Base-by-base conservation (phyloP, 2,113 vertebrate species). In the Acanthisitta chloris region DNA sequence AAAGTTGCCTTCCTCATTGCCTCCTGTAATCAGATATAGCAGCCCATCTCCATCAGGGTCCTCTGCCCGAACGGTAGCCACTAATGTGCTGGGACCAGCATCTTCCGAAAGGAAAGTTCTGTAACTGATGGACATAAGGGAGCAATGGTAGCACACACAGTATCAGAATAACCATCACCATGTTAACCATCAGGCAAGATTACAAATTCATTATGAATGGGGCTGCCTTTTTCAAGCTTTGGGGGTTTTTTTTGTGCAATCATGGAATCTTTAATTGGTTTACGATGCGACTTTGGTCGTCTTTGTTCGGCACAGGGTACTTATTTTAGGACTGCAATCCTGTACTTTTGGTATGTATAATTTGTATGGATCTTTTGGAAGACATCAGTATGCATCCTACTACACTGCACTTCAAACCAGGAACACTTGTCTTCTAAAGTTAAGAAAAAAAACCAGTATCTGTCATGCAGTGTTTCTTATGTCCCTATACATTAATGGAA, bases 1-100 rank as follows among this genome's bases (percentile, higher is more conserved):
- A 92, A 99, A 99, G 96, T 99, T 99, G 80, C 98, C 98, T 90
- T 99, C 99, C 96, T 99, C 98, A 19, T 99, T 99, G 48, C 99
- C 99, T 17, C 98, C 99, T 8, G 98, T 98, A 96, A 99, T 99
- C 52, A 98, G 98, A 40, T 99, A 99, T 2, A 98, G 97, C 23
- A 99, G 97, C 4, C 94, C 96, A 24, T 99, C 99, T 73, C 99
- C 99, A 38, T 99, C 99, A 3, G 98, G 99, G 96, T 99, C 99
- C 51, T 99, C 98, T 58, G 99, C 99, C 69, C 98, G 97, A 74
- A 99, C 98, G 25, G 98, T 98, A 81, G 98, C 99, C 59, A 99
- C 99, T 92, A 99, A 98, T 2, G 98, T 98, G 84, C 98, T 98
- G 1, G 99, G 99, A 42, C 99, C 99, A 15, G 99, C 99, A 25